phyloP scores from a whole-genome alignment of 2,888 invertebrate species.

The Parnassius apollo region DNA sequence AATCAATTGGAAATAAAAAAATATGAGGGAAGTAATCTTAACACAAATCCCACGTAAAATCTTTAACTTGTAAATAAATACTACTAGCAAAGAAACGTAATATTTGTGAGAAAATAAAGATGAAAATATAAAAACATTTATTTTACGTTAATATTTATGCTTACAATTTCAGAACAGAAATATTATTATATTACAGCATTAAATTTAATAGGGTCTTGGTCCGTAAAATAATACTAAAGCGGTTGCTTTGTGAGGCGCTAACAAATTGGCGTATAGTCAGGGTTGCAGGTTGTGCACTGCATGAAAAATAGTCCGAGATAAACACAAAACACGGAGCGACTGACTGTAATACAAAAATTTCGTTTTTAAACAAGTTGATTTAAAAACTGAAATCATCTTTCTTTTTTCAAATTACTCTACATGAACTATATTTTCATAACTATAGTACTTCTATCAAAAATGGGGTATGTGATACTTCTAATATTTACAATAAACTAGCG shows the following conservation, averaged over 20 bases:
- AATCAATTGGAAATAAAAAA: too few species aligned
- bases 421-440: too few species aligned
- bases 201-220: slow-evolving; percentile 57
- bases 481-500: too few species aligned
- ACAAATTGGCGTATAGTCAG: slow-evolving; percentile 62
- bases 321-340: slow-evolving; percentile 1
- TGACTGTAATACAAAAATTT: slow-evolving; percentile 7
- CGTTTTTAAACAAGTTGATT: neutral
- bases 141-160: slow-evolving; percentile 28
- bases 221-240: slow-evolving; percentile 60
- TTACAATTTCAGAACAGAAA: slow-evolving; percentile 36
- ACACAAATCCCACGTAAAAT: too few species aligned
- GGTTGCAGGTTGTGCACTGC: slow-evolving; percentile 31
- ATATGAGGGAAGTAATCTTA: too few species aligned
- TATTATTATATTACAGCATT: slow-evolving; percentile 54
- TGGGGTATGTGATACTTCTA: too few species aligned
- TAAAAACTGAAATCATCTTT: neutral
- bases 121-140: neutral
- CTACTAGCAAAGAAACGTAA: too few species aligned
- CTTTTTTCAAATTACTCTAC: too few species aligned
- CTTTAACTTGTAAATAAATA: too few species aligned
- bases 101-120: too few species aligned
- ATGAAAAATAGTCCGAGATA: slow-evolving; percentile 3
- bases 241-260: slow-evolving; percentile 66
- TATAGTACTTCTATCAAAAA: too few species aligned